phyloP scores from a whole-genome alignment of 1,140 invertebrate genomes.

The Drosophila bocki region DNA sequence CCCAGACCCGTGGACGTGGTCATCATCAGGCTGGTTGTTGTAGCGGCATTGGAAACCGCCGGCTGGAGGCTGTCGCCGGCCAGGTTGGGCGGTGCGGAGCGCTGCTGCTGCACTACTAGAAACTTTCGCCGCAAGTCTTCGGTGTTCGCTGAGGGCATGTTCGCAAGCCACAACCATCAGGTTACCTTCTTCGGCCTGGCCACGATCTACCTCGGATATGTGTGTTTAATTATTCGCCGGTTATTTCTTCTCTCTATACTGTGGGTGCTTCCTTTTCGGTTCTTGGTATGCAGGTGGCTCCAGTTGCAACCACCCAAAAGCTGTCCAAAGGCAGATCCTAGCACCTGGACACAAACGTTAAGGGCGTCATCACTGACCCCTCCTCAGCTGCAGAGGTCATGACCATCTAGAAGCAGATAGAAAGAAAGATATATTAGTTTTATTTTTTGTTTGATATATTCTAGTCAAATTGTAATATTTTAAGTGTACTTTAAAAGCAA shows the following conservation, averaged over 20 bases:
- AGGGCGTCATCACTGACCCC: conserved; percentile 32
- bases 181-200: conserved; percentile 46
- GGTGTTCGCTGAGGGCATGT: conserved; percentile 83
- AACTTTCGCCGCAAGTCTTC: conserved; percentile 85
- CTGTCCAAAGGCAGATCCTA: conserved; percentile 6
- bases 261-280: not conserved
- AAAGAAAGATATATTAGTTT: not conserved
- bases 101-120: conserved; percentile 81
- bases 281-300: not conserved
- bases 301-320: not conserved
- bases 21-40: conserved; percentile 41
- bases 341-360: conserved; percentile 11
- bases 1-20: conserved; percentile 25
- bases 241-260: not conserved
- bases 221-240: not conserved
- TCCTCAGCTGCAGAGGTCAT: conserved; percentile 31
- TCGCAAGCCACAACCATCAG: conserved; percentile 79
- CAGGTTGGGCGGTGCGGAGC: conserved; percentile 76
- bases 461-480: not conserved
- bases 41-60: conserved; percentile 18
- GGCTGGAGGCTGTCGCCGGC: conserved; percentile 40
- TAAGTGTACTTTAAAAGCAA: not conserved
- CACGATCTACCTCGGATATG: conserved; percentile 40
- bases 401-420: conserved; percentile 21
- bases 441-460: no score